phyloP scores from a whole-genome alignment of 2,797 vertebrate genomes.

The Rachycentron canadum region DNA sequence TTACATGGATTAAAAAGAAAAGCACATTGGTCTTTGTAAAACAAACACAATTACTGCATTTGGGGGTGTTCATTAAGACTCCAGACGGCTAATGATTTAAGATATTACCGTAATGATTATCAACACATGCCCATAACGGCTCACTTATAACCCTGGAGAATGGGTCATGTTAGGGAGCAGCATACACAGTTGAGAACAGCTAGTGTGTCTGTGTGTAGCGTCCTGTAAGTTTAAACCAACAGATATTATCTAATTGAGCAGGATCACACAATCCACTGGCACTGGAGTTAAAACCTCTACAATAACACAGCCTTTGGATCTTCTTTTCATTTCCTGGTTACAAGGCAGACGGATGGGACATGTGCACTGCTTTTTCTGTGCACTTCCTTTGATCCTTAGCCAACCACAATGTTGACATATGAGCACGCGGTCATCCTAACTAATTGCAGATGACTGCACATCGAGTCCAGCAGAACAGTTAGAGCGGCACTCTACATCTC shows the following conservation, averaged over 20 bases:
- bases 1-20: conserved; percentile 36
- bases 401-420: conserved; percentile 68
- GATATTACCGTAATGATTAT: conserved; percentile 39
- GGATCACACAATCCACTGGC: conserved; percentile 54
- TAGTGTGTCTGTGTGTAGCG: background rate
- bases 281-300: conserved; percentile 49
- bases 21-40: conserved; percentile 42
- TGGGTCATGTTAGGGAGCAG: conserved; percentile 17
- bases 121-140: conserved; percentile 28
- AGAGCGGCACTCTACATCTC: conserved; percentile 40
- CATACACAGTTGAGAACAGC: conserved; percentile 2
- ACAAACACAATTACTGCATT: conserved; percentile 56
- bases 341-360: conserved; percentile 33
- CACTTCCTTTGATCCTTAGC: conserved; percentile 65
- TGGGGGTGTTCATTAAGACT: conserved; percentile 47
- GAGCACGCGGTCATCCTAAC: conserved; percentile 65
- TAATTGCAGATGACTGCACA: conserved; percentile 74
- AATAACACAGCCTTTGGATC: conserved; percentile 49
- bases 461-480: conserved; percentile 54
- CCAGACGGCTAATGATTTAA: conserved; percentile 34
- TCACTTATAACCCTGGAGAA: conserved; percentile 11
- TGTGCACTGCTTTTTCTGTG: conserved; percentile 41
- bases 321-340: conserved; percentile 67
- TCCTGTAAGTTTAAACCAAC: conserved; percentile 43
- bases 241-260: conserved; percentile 65